Base-by-base conservation (phyloP, 1,140 invertebrate species). In the Radopholus similis region DNA sequence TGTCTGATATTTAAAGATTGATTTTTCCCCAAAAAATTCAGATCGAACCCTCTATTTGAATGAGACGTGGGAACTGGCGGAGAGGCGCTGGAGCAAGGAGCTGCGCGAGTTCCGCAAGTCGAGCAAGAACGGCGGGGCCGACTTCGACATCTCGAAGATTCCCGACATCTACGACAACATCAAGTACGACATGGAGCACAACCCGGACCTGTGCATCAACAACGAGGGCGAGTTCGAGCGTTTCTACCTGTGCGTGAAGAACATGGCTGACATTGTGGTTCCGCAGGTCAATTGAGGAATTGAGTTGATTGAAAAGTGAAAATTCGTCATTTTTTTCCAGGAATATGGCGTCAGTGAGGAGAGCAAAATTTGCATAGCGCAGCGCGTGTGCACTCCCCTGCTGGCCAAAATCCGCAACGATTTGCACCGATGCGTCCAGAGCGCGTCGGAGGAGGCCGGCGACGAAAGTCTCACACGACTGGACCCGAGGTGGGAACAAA, bases 131-230 rank as follows among this genome's bases (percentile, higher is more conserved):
- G 91, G 90, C 56, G 47, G 37, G 8, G 59, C 75, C 21, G 78
- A 78, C 28, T 99, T 92, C 85, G 95, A 98, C 82, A 97, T 98
- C 72, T 96, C 93, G 0, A 99, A 99, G 86, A 94, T 99, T 69
- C 95, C 96, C 0, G 96, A 98, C 83, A 98, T 99, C 72, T 99
- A 97, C 81, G 96, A 99, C 85, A 97, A 95, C 82, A 97, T 98
- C 73, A 98, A 98, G 80, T 98, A 85, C 68, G 69, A 70, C 35
- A 64, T 66, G 68, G 95, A 97, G 47, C 96, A 99, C 81, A 99
- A 99, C 84, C 94, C 78, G 90, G 93, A 81, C 92, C 91, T 0
- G 82, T 97, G 74, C 90, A 95, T 83, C 15, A 80, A 76, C 37
- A 75, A 81, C 54, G 83, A 81, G 66, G 71, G 63, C 42, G 82